phyloP scores from a whole-genome alignment of 2,888 invertebrate genomes.

The Conistra vaccinii region DNA sequence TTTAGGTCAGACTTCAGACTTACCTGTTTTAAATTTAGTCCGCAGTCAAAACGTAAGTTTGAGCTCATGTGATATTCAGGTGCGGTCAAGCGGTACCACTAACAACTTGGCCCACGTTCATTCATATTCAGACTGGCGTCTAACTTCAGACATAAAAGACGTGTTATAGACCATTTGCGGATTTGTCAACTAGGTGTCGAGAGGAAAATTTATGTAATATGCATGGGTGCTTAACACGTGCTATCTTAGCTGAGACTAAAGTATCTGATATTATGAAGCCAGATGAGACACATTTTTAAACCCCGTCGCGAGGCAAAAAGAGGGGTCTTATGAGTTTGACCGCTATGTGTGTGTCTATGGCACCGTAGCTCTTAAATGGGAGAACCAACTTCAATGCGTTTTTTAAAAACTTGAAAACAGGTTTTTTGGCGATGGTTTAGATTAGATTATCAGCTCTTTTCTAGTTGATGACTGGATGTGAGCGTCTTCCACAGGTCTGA shows the following conservation, averaged over 20 bases:
- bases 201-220: conserved; percentile 20
- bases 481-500: too few species aligned
- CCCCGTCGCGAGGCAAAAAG: too few species aligned
- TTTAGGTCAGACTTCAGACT: conserved; percentile 40
- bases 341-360: too few species aligned
- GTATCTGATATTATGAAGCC: neutral
- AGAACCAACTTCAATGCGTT: too few species aligned
- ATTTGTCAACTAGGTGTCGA: conserved; percentile 43
- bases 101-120: conserved; percentile 64
- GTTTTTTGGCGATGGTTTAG: too few species aligned
- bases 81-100: conserved; percentile 68
- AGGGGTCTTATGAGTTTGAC: too few species aligned
- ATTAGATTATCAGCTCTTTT: too few species aligned
- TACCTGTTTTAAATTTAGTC: conserved; percentile 63
- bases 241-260: neutral
- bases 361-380: too few species aligned
- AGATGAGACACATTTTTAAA: too few species aligned
- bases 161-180: conserved; percentile 41
- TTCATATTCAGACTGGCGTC: conserved; percentile 65
- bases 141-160: conserved; percentile 64
- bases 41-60: conserved; percentile 61
- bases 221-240: neutral
- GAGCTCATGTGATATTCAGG: conserved; percentile 71
- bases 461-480: too few species aligned
- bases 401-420: too few species aligned